A percentile compares a stretch with the other conserved stretches of the same genome.
Conservation (phyloP, 2,888 invertebrate species). For the Myopa testacea region DNA sequence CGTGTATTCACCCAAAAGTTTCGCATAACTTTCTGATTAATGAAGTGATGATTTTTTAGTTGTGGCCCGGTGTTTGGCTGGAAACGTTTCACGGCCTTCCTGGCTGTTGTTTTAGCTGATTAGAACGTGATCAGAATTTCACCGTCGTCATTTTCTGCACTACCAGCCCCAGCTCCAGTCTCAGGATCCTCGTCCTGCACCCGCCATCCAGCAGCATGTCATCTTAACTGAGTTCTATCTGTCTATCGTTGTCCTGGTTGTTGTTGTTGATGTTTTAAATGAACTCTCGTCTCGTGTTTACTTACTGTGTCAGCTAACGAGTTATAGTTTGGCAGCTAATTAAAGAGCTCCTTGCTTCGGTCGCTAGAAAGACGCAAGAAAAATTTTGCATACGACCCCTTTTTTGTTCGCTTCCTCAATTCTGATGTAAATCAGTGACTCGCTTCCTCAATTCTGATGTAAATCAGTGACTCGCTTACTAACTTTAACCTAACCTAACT, state of each 20-base stretch:
- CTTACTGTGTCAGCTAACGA: slow-evolving; percentile 53
- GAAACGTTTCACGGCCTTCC: background rate
- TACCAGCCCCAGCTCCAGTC: background rate
- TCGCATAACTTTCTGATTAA: slow-evolving; percentile 55
- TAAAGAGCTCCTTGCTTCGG: slow-evolving; percentile 58
- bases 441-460: no score
- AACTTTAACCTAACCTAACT: no score
- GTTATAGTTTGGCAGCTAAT: slow-evolving; percentile 62
- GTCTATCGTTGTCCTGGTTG: slow-evolving; percentile 9
- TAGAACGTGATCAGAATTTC: slow-evolving; percentile 62
- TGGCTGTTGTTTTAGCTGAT: slow-evolving; percentile 52
- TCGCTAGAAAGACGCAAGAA: background rate
- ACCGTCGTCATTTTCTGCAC: background rate
- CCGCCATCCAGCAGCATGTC: slow-evolving; percentile 51
- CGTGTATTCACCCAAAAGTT: slow-evolving; percentile 35
- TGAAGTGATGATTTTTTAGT: slow-evolving; percentile 51
- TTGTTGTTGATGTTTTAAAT: slow-evolving; percentile 37
- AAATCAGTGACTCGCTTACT: no score
- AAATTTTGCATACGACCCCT: background rate
- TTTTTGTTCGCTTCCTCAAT: no score
- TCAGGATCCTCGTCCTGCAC: background rate
- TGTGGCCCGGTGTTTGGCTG: background rate
- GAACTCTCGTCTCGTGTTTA: slow-evolving; percentile 44
- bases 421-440: no score
- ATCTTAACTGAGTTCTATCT: slow-evolving; percentile 40